Conservation (phyloP, 2,888 invertebrate species). For the Heliconius aoede region DNA sequence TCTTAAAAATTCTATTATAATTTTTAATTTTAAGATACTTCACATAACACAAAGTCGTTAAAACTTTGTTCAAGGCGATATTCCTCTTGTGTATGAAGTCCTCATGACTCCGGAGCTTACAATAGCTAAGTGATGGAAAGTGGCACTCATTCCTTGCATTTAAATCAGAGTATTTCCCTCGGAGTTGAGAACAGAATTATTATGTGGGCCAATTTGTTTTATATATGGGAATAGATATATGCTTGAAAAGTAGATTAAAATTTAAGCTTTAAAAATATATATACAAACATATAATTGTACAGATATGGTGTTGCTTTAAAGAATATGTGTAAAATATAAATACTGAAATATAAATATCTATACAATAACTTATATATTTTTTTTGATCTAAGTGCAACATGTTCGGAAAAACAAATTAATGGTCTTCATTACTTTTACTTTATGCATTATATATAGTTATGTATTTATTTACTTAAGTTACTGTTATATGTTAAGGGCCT, state of each 20-base stretch:
- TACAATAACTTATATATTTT: no score
- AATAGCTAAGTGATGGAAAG: conserved; percentile 32
- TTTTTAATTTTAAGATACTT: conserved; percentile 10
- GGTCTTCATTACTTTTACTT: background rate
- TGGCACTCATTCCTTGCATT: conserved; percentile 38
- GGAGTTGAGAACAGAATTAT: conserved; percentile 2
- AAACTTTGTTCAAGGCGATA: conserved; percentile 19
- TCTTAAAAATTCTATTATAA: background rate
- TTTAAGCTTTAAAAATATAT: no score
- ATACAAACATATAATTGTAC: no score
- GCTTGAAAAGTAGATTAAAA: background rate
- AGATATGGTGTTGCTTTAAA: no score
- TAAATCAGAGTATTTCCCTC: conserved; percentile 27
- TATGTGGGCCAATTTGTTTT: conserved; percentile 5
- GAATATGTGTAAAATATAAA: no score
- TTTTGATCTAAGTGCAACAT: background rate
- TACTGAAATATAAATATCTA: no score
- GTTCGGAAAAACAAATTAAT: background rate
- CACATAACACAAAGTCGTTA: conserved; percentile 17
- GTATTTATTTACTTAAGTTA: conserved; percentile 11
- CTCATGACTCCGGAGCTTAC: conserved; percentile 23
- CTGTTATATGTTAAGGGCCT: conserved; percentile 11
- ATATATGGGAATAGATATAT: background rate
- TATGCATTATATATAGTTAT: background rate
- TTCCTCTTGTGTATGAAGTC: conserved; percentile 27